phyloP scores from a whole-genome alignment of 2,113 vertebrate genomes.

The Sapayoa aenigma region DNA sequence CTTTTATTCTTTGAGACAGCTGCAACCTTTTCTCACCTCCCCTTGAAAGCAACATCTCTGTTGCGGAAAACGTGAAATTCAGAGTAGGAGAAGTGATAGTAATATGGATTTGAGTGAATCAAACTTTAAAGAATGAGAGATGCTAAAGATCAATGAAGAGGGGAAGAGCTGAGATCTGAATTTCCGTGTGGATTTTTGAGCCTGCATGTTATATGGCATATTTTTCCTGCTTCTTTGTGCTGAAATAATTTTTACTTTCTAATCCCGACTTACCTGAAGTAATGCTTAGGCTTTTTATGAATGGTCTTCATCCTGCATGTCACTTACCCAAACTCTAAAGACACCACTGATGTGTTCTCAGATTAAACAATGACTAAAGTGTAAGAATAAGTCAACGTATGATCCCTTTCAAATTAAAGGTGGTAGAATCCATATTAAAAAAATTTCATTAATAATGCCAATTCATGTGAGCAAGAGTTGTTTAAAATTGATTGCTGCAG shows the following conservation, averaged over 20 bases:
- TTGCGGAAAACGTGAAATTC: neutral
- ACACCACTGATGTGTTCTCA: neutral
- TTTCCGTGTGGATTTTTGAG: neutral
- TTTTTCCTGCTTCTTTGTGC: neutral
- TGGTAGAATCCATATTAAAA: neutral
- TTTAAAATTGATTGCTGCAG: neutral
- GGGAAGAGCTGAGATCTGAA: neutral
- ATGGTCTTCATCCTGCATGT: neutral
- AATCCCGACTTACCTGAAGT: neutral
- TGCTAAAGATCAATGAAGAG: neutral
- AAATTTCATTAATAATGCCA: neutral
- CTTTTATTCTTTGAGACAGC: neutral
- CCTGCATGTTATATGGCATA: neutral
- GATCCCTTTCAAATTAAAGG: neutral
- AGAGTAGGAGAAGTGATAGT: neutral
- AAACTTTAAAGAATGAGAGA: neutral
- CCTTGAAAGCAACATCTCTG: neutral
- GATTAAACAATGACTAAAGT: neutral
- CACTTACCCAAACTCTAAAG: neutral
- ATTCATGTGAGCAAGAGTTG: neutral
- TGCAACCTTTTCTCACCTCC: neutral
- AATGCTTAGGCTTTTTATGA: neutral
- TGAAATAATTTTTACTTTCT: neutral
- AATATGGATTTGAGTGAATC: neutral
- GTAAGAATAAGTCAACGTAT: neutral